phyloP scores from a whole-genome alignment of 1,140 invertebrate species.

The Pectinophora gossypiella region DNA sequence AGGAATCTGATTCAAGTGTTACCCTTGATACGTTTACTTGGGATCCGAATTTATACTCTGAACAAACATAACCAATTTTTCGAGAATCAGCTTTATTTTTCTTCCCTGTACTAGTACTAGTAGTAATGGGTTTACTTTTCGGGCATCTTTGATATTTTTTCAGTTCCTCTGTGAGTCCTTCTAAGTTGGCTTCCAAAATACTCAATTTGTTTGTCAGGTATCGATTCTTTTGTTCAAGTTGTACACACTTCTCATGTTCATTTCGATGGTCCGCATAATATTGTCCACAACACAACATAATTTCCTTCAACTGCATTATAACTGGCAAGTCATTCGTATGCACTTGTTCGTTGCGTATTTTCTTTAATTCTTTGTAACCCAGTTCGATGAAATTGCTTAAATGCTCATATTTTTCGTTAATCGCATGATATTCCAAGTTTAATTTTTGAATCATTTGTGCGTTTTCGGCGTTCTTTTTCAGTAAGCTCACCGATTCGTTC shows the following conservation, averaged over 20 bases:
- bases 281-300: constrained; percentile 28
- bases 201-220: constrained; percentile 31
- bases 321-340: constrained; percentile 9
- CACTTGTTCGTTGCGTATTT: constrained; percentile 12
- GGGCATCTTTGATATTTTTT: constrained; percentile 7
- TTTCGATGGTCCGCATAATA: constrained; percentile 27
- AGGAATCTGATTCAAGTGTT: not conserved
- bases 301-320: constrained; percentile 23
- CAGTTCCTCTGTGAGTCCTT: constrained; percentile 18
- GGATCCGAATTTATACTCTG: not conserved
- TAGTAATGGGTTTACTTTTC: not conserved
- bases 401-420: constrained; percentile 19
- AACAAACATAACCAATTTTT: not conserved
- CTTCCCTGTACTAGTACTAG: not conserved
- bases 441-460: constrained; percentile 12
- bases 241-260: constrained; percentile 16
- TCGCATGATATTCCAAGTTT: constrained; percentile 16
- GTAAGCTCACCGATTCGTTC: constrained; percentile 15
- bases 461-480: constrained; percentile 14
- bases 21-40: not conserved
- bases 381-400: constrained; percentile 19
- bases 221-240: constrained; percentile 29
- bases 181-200: constrained; percentile 24
- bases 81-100: not conserved
- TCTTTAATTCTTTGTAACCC: constrained; percentile 26